Evolutionary conservation across 1,140 invertebrate species (phyloP), one percentile per base, ranked within the genome.

Genomic region (Epicauta chinensis): DNA sequence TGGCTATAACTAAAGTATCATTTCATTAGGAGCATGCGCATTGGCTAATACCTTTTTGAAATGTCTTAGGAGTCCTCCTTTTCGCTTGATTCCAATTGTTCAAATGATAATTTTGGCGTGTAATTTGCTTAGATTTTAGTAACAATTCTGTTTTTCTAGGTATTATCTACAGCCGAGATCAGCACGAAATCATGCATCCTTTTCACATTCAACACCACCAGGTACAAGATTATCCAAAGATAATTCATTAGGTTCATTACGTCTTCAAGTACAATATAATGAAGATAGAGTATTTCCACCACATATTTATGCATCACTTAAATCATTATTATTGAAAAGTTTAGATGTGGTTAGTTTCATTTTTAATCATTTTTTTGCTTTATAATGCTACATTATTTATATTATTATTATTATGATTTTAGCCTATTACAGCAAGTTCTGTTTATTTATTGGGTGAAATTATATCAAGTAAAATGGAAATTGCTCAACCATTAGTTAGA

Each of bases 391-490:
- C 11, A 37, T 15, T 37, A 6, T 37, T n/a, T n/a, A 12, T 12
- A 15, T 37, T 6, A n/a, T n/a, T n/a, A n/a, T n/a, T n/a, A n/a
- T 59, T 64, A 61, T 51, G 61, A 38, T 74, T 79, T 47, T 77
- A 91, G 79, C 89, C 89, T 3, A 84, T 92, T 38, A 91, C 87
- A 2, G 81, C 87, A 4, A 91, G 86, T 49, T 82, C 89, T 29
- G 89, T 90, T 37, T 92, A 86, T 68, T 82, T 95, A 55, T 75
- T 95, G 51, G 90, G 91, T 2, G 89, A 93, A 73, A 81, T 93
- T 55, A 86, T 91, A 17, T 77, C 83, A 1, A 86, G 81, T 62
- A 91, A 91, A 73, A 83, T 87, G 68, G 88, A 93, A 68, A 86
- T 88, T 45, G 90, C 89, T 2, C 89, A 92, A 67, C 89, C 90